Evolutionary conservation across 2,797 vertebrate genomes (phyloP).

Genomic region (Rhincodon typus): DNA sequence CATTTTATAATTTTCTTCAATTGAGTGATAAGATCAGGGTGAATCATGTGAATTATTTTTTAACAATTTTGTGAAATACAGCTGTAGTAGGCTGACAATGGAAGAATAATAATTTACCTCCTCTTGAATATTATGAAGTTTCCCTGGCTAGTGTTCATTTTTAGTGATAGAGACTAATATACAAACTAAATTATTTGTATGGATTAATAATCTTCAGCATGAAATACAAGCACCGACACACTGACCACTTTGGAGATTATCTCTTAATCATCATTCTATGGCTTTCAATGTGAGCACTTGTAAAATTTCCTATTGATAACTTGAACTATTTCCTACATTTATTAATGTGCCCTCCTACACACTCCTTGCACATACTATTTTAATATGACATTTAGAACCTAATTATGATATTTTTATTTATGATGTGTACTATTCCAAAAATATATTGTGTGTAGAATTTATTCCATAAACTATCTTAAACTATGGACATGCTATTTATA

Average conservation of each 20-base stretch:
- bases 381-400: not conserved
- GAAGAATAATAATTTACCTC: not conserved
- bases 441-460: not conserved
- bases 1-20: not conserved
- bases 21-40: not conserved
- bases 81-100: conserved; percentile 10
- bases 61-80: not conserved
- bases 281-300: not conserved
- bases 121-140: not conserved
- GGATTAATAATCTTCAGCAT: not conserved
- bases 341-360: not conserved
- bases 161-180: not conserved
- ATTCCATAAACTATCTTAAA: not conserved
- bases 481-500: not conserved
- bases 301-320: not conserved
- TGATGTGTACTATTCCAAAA: not conserved
- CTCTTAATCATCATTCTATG: not conserved
- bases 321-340: no score
- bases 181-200: no score
- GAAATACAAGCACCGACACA: not conserved
- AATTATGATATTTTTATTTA: not conserved
- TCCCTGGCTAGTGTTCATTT: not conserved
- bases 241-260: not conserved
- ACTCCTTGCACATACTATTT: not conserved
- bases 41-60: not conserved